phyloP scores from a whole-genome alignment of 2,797 vertebrate species.

The Lates japonicus region DNA sequence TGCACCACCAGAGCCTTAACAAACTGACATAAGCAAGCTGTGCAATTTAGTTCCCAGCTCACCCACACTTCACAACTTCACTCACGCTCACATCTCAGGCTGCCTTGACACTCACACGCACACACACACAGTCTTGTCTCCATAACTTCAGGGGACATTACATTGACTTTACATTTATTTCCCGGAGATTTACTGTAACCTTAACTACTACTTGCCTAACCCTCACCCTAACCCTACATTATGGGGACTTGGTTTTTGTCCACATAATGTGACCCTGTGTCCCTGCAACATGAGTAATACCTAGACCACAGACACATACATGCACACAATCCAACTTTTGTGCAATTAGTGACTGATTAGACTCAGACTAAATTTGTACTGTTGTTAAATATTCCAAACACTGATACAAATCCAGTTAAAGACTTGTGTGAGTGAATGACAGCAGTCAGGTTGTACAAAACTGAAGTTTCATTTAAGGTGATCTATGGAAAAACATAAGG shows the following conservation, averaged over 20 bases:
- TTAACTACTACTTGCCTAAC: background rate
- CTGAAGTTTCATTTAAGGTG: background rate
- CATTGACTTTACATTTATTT: background rate
- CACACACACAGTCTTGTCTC: background rate
- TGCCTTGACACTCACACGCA: constrained; percentile 9
- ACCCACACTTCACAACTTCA: constrained; percentile 40
- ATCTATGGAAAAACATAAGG: background rate
- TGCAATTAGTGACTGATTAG: background rate
- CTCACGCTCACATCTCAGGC: constrained; percentile 19
- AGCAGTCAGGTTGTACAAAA: background rate
- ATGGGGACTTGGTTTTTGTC: too few relatives aligned
- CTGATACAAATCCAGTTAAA: background rate
- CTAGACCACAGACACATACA: background rate
- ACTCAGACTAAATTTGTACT: constrained; percentile 4
- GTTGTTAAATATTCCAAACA: background rate
- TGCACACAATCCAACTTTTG: constrained; percentile 11
- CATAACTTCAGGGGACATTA: too few relatives aligned
- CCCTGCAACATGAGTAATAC: too few relatives aligned
- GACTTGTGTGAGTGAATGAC: background rate
- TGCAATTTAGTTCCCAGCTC: constrained; percentile 60
- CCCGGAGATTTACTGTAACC: background rate
- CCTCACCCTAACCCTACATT: too few relatives aligned
- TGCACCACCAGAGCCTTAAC: constrained; percentile 34
- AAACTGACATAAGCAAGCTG: constrained; percentile 66
- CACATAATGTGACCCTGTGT: too few relatives aligned